Evolutionary conservation across 1,140 invertebrate species (phyloP).

Genomic region (Dendrolimus punctatus): DNA sequence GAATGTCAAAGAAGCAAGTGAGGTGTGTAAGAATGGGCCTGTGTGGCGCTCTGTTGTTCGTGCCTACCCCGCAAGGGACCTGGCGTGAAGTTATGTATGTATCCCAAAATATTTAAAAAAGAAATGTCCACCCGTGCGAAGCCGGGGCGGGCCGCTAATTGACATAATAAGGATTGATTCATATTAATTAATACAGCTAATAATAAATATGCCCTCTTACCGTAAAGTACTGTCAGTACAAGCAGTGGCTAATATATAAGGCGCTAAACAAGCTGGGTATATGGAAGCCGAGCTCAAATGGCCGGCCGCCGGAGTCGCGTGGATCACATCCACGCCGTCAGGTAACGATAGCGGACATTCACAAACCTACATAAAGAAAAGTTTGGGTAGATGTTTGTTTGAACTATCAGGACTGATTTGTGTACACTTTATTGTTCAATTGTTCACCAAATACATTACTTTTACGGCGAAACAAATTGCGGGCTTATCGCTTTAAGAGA

Average conservation of each 20-base stretch:
- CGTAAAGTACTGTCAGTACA: conserved; percentile 87
- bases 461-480: too few species aligned
- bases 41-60: too few species aligned
- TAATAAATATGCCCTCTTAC: conserved; percentile 21
- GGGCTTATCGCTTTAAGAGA: too few species aligned
- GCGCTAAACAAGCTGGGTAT: conserved; percentile 97
- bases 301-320: conserved; percentile 94
- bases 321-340: conserved; percentile 91
- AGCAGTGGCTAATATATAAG: conserved; percentile 95
- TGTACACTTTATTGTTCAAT: too few species aligned
- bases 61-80: too few species aligned
- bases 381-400: not conserved
- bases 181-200: not conserved
- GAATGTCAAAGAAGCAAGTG: too few species aligned
- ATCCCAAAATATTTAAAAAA: not conserved
- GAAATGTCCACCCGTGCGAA: not conserved
- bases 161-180: not conserved
- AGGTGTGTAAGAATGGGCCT: too few species aligned
- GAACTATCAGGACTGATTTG: too few species aligned
- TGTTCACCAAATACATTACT: too few species aligned
- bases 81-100: too few species aligned
- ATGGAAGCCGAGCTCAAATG: conserved; percentile 98
- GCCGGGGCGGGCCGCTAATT: too few species aligned
- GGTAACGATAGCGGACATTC: conserved; percentile 89
- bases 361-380: conserved; percentile 68